Percentiles rank a stretch among this genome's conserved stretches.
phyloP scores from a whole-genome alignment of 2,113 vertebrate species.

The Lichenostomus cassidix region DNA sequence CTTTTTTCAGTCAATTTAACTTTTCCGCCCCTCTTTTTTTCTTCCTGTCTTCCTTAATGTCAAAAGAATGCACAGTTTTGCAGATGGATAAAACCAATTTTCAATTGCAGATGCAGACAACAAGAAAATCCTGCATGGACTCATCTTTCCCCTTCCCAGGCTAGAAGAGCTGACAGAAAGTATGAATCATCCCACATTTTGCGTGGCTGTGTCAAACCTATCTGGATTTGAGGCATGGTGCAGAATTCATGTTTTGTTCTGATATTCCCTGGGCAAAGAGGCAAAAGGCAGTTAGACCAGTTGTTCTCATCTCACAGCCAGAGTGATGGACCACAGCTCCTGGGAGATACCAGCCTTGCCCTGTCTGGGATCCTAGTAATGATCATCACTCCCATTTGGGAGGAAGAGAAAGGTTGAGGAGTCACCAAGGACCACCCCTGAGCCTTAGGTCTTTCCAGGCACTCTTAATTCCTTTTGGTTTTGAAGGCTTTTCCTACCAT shows the following conservation, averaged over 20 bases:
- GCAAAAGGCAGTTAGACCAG: not conserved
- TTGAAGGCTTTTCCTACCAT: not conserved
- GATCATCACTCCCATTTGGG: rapidly evolving
- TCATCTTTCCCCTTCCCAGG: not conserved
- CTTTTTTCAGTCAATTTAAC: not conserved
- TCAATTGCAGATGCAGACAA: not conserved
- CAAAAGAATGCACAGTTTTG: not conserved
- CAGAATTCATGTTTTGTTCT: not conserved
- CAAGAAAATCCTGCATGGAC: not conserved
- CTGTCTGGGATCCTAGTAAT: no score
- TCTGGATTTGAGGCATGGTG: not conserved
- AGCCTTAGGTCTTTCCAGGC: not conserved
- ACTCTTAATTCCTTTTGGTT: not conserved
- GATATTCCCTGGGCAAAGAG: not conserved
- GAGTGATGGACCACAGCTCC: not conserved
- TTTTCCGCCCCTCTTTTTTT: not conserved
- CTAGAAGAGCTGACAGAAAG: not conserved
- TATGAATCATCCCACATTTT: not conserved
- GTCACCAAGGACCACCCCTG: not conserved
- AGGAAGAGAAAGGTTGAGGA: not conserved
- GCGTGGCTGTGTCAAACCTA: not conserved
- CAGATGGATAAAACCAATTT: not conserved
- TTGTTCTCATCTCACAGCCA: not conserved
- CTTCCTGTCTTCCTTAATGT: not conserved
- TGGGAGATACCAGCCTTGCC: not conserved